Conservation (phyloP, 2,888 invertebrate species). For the Acrobasis repandana region DNA sequence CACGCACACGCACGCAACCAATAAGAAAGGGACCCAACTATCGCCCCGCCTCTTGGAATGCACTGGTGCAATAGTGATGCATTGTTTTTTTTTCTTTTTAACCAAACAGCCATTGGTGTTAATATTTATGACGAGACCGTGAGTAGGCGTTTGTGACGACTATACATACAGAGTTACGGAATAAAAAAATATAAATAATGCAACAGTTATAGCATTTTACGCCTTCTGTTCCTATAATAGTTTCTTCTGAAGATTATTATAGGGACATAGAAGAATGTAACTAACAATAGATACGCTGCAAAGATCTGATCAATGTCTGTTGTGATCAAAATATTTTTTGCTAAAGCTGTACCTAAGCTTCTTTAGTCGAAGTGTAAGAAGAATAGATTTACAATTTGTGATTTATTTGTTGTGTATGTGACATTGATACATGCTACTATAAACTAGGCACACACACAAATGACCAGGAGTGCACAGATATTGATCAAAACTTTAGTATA, state of each 20-base stretch:
- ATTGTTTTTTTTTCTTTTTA: not conserved
- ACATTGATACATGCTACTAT: constrained; percentile 11
- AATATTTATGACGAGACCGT: constrained; percentile 10
- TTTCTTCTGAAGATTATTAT: not conserved
- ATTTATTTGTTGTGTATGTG: constrained; percentile 5
- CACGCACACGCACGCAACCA: constrained; percentile 4
- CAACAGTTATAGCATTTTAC: constrained; percentile 7
- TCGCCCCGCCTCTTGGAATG: constrained; percentile 9
- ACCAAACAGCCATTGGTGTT: not conserved
- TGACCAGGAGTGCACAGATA: not conserved
- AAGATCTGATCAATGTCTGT: constrained; percentile 15
- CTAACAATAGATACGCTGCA: not conserved
- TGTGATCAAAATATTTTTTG: not conserved
- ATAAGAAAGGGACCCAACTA: not conserved
- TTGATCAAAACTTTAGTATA: constrained; percentile 11
- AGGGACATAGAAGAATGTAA: constrained; percentile 1
- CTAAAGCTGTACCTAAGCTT: too few relatives aligned
- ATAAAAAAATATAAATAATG: constrained; percentile 4
- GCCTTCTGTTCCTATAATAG: not conserved
- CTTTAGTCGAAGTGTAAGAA: not conserved
- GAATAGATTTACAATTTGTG: too few relatives aligned
- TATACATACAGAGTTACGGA: constrained; percentile 13
- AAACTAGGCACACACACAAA: not conserved
- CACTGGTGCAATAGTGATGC: constrained; percentile 1
- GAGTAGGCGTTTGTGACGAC: constrained; percentile 8